A percentile compares a stretch with the other conserved stretches of the same genome.
phyloP scores from a whole-genome alignment of 2,888 invertebrate genomes.

The Drosophila eohydei region DNA sequence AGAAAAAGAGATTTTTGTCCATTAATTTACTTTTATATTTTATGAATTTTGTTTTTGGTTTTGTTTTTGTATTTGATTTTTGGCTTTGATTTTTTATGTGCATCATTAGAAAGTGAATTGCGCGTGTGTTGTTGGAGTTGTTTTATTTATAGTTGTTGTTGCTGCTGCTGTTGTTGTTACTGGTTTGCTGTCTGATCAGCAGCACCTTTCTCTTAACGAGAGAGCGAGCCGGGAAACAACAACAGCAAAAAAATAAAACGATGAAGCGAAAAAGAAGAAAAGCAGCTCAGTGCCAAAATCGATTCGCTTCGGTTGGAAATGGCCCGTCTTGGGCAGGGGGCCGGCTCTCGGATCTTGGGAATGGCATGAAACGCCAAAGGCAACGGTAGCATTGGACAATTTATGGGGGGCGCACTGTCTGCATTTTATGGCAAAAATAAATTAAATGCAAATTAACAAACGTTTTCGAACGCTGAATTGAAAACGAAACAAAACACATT shows the following conservation, averaged over 20 bases:
- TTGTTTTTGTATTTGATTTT: slow-evolving; percentile 24
- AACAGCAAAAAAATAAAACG: slow-evolving; percentile 23
- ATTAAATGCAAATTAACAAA: slow-evolving; percentile 71
- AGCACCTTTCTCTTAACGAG: slow-evolving; percentile 62
- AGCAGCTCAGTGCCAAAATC: slow-evolving; percentile 66
- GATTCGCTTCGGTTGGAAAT: slow-evolving; percentile 51
- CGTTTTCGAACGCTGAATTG: slow-evolving; percentile 29
- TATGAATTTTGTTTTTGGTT: slow-evolving; percentile 17
- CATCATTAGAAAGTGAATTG: slow-evolving; percentile 66
- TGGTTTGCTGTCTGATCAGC: slow-evolving; percentile 58
- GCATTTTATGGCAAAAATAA: slow-evolving; percentile 55
- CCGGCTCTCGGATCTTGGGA: slow-evolving; percentile 11
- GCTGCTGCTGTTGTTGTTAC: slow-evolving; percentile 45
- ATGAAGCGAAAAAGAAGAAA: slow-evolving; percentile 13
- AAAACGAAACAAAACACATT: slow-evolving; percentile 22
- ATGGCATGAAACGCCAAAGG: slow-evolving; percentile 41
- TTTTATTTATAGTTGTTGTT: slow-evolving; percentile 19
- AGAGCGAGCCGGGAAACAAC: slow-evolving; percentile 39
- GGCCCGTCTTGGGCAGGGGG: slow-evolving; percentile 19
- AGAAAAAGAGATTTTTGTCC: slow-evolving; percentile 31
- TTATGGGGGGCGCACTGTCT: slow-evolving; percentile 54
- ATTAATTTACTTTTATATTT: slow-evolving; percentile 20
- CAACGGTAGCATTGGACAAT: slow-evolving; percentile 64
- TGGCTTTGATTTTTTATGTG: slow-evolving; percentile 50
- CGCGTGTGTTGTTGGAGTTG: slow-evolving; percentile 52